Conservation (phyloP, 2,888 invertebrate genomes). For the Spilarctia lutea region DNA sequence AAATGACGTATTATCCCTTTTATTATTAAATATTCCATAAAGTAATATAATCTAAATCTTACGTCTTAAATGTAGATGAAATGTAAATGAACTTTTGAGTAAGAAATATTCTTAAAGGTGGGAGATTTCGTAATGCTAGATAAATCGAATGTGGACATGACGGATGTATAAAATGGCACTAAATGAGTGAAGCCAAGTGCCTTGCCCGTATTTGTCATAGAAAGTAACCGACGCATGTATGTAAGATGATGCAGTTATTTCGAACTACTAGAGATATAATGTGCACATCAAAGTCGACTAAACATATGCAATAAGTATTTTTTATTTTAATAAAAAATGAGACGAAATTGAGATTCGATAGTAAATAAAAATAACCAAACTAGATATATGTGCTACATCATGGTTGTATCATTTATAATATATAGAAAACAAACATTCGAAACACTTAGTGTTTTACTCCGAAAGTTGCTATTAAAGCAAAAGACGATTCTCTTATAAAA, state of each 20-base stretch:
- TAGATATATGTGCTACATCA: background rate
- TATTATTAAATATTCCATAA: background rate
- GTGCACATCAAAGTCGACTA: background rate
- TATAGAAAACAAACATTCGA: background rate
- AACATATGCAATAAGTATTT: background rate
- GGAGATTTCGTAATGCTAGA: slow-evolving; percentile 50
- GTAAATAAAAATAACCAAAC: background rate
- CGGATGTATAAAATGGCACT: background rate
- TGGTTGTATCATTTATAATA: no score
- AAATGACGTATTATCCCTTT: background rate
- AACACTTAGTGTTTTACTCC: background rate
- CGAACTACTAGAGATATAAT: background rate
- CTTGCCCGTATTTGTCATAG: background rate
- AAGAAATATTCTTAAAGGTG: slow-evolving; percentile 42
- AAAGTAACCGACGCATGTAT: background rate
- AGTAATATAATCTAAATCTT: slow-evolving; percentile 4
- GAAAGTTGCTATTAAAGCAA: background rate
- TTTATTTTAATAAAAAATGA: background rate
- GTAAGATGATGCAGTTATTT: background rate
- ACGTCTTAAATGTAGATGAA: slow-evolving; percentile 12
- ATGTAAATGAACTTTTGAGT: slow-evolving; percentile 19
- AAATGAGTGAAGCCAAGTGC: background rate
- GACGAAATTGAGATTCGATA: background rate
- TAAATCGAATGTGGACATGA: slow-evolving; percentile 25
- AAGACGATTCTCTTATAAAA: background rate